Percentiles rank a stretch among this genome's conserved stretches.
Evolutionary conservation across 2,797 vertebrate species (phyloP).

Genomic region (Geotria australis): DNA sequence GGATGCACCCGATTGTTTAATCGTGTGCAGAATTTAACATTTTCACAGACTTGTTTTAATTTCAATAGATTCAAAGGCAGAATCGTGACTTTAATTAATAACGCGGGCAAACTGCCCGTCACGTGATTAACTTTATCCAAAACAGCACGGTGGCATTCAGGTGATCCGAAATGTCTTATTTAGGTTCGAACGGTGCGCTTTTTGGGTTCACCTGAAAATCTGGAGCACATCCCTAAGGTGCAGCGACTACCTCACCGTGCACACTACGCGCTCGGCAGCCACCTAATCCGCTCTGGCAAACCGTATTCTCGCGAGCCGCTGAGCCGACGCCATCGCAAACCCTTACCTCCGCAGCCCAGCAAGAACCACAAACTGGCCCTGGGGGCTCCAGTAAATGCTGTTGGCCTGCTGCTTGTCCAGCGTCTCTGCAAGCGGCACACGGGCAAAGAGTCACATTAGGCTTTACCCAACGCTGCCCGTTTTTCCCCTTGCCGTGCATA

Average conservation of each 20-base stretch:
- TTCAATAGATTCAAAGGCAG: no score
- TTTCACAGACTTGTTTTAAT: no score
- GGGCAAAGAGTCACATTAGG: background rate
- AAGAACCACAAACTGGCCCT: conserved; percentile 84
- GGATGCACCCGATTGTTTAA: no score
- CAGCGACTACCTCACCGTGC: background rate
- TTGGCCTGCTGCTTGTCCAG: conserved; percentile 97
- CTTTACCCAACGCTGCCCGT: background rate
- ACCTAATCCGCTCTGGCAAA: no score
- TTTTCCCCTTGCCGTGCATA: no score
- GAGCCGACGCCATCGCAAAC: background rate
- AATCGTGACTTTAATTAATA: no score
- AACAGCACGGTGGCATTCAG: no score
- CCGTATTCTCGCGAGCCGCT: no score
- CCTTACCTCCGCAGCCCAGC: conserved; percentile 67
- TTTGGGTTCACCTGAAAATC: background rate
- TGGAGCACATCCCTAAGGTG: background rate
- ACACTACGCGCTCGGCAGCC: no score
- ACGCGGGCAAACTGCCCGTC: no score
- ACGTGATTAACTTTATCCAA: no score
- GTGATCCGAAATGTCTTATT: background rate
- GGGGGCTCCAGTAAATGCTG: conserved; percentile 98
- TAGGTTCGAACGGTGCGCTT: background rate
- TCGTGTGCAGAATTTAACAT: no score
- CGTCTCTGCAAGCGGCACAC: conserved; percentile 22